phyloP scores from a whole-genome alignment of 2,888 invertebrate species.

The Drosophila prostipennis region DNA sequence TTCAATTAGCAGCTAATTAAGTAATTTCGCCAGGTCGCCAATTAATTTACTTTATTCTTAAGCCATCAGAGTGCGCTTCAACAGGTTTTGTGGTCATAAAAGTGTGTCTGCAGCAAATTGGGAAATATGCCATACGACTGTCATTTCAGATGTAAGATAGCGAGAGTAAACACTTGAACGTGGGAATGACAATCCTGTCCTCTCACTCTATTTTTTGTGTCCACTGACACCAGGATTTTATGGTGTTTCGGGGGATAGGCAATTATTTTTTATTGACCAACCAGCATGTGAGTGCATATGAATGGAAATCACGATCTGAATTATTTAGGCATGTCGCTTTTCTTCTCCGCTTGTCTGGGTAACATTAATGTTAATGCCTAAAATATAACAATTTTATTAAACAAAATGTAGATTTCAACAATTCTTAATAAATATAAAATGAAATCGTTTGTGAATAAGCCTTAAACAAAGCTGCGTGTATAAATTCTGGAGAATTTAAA shows the following conservation, averaged over 20 bases:
- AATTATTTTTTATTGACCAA: constrained; percentile 55
- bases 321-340: background rate
- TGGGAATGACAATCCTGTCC: constrained; percentile 1
- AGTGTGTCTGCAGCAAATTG: constrained; percentile 48
- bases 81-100: constrained; percentile 59
- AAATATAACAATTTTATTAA: too few species aligned
- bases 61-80: constrained; percentile 44
- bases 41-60: constrained; percentile 41
- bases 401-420: constrained; percentile 5
- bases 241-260: constrained; percentile 22
- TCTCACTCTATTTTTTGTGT: background rate
- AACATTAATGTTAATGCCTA: background rate
- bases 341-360: background rate
- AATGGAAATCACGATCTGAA: constrained; percentile 16
- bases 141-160: constrained; percentile 41
- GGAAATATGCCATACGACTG: constrained; percentile 29
- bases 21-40: constrained; percentile 49
- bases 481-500: constrained; percentile 4
- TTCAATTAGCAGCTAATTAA: constrained; percentile 67
- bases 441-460: constrained; percentile 6
- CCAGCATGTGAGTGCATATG: constrained; percentile 19
- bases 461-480: background rate
- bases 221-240: constrained; percentile 43
- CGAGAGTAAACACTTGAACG: constrained; percentile 49
- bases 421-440: background rate